Conservation (phyloP, 1,140 invertebrate genomes). For the Apis dorsata region DNA sequence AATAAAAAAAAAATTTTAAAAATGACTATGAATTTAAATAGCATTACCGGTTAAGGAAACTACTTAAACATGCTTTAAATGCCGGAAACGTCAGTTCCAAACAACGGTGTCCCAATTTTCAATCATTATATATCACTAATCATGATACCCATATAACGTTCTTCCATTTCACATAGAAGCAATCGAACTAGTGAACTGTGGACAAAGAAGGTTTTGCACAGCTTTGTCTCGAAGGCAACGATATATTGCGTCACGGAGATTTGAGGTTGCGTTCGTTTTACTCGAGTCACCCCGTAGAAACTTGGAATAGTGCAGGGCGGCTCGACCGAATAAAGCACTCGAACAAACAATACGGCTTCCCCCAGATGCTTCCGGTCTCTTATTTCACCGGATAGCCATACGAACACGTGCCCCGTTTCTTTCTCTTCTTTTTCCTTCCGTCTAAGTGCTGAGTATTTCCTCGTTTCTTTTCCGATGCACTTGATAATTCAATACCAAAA, state of each 20-base stretch:
- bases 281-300: slow-evolving; percentile 57
- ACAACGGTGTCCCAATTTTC: background rate
- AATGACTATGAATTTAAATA: background rate
- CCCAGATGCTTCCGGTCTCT: slow-evolving; percentile 80
- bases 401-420: slow-evolving; percentile 72
- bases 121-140: background rate
- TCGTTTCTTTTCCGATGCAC: slow-evolving; percentile 36
- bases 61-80: background rate
- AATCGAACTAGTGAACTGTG: slow-evolving; percentile 7
- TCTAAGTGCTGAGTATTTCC: slow-evolving; percentile 18
- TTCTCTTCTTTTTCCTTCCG: slow-evolving; percentile 58
- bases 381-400: slow-evolving; percentile 77
- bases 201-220: slow-evolving; percentile 22
- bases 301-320: slow-evolving; percentile 25
- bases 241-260: slow-evolving; percentile 42
- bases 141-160: background rate
- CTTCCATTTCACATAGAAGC: slow-evolving; percentile 3
- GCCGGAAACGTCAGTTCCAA: background rate
- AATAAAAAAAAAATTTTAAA: no score
- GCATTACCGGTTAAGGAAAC: background rate
- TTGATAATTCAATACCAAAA: slow-evolving; percentile 54
- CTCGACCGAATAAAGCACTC: slow-evolving; percentile 66
- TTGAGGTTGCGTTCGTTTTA: slow-evolving; percentile 52
- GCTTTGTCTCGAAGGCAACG: slow-evolving; percentile 41
- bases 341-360: slow-evolving; percentile 78